A percentile compares a stretch with the other conserved stretches of the same genome.
Evolutionary conservation across 1,140 invertebrate genomes (phyloP).

Genomic region (Himalopsyche phryganea): DNA sequence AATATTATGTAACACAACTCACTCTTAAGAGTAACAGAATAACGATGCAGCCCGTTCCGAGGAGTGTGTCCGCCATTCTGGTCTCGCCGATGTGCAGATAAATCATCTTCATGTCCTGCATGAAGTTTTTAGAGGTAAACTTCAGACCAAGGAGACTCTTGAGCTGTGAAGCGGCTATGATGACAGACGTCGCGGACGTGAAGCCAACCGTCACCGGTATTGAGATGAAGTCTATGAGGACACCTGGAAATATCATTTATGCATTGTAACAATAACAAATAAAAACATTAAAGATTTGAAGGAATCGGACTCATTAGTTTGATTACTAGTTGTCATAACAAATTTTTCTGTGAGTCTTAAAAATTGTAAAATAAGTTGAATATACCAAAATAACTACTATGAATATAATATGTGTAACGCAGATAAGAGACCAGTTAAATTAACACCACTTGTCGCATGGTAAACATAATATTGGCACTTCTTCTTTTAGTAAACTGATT

Average conservation of each 20-base stretch:
- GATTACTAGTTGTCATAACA: no score
- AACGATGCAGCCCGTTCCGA: conserved; percentile 69
- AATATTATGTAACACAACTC: conserved; percentile 33
- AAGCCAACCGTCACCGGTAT: conserved; percentile 91
- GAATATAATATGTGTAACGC: no score
- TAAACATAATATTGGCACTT: no score
- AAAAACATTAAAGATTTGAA: background rate
- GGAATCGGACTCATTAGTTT: no score
- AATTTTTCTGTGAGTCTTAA: no score
- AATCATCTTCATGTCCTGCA: conserved; percentile 66
- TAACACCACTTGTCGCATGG: no score
- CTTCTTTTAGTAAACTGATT: no score
- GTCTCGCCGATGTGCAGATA: conserved; percentile 57
- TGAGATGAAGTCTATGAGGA: conserved; percentile 92
- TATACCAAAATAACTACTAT: no score
- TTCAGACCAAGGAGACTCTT: conserved; percentile 78
- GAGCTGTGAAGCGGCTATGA: conserved; percentile 84
- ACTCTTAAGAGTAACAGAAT: conserved; percentile 69
- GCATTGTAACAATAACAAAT: background rate
- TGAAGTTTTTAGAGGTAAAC: conserved; percentile 68
- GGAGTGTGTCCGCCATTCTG: conserved; percentile 60
- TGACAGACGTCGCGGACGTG: conserved; percentile 89
- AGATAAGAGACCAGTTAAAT: no score
- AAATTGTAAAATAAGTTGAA: no score
- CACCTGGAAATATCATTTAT: conserved; percentile 60